Conservation (phyloP, 2,888 invertebrate genomes). For the Lasioglossum leucozonium region DNA sequence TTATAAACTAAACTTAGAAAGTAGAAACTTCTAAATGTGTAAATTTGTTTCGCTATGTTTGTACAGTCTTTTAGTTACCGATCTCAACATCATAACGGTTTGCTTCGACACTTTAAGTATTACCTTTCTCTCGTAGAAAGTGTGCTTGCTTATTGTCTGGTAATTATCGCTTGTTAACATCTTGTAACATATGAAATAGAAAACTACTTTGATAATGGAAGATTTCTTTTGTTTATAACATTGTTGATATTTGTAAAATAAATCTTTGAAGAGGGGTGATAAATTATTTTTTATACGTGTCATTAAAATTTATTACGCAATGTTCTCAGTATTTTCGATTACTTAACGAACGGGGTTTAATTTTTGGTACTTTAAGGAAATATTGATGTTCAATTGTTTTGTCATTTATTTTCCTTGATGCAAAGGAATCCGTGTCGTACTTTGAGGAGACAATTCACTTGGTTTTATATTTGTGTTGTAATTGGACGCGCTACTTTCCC, state of each 20-base stretch:
- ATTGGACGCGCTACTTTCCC: slow-evolving; percentile 37
- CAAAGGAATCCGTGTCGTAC: neutral
- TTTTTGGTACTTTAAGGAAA: neutral
- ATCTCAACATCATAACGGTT: slow-evolving; percentile 8
- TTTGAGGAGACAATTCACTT: slow-evolving; percentile 1
- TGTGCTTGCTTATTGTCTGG: neutral
- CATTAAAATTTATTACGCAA: neutral
- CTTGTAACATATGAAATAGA: neutral
- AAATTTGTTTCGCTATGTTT: neutral
- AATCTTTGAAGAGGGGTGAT: neutral
- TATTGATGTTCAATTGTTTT: neutral
- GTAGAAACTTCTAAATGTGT: neutral
- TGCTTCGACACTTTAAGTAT: neutral
- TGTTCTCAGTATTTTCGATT: neutral
- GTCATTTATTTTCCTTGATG: neutral
- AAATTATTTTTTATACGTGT: neutral
- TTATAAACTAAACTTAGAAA: slow-evolving; percentile 1
- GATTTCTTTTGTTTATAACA: neutral
- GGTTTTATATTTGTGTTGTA: slow-evolving; percentile 20
- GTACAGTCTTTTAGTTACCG: neutral
- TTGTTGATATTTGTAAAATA: neutral
- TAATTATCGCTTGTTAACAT: slow-evolving; percentile 9
- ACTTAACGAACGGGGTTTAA: neutral
- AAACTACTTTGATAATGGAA: neutral
- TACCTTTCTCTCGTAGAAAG: slow-evolving; percentile 5